Conservation (phyloP, 2,797 vertebrate species). For the Orestias chungarensis region DNA sequence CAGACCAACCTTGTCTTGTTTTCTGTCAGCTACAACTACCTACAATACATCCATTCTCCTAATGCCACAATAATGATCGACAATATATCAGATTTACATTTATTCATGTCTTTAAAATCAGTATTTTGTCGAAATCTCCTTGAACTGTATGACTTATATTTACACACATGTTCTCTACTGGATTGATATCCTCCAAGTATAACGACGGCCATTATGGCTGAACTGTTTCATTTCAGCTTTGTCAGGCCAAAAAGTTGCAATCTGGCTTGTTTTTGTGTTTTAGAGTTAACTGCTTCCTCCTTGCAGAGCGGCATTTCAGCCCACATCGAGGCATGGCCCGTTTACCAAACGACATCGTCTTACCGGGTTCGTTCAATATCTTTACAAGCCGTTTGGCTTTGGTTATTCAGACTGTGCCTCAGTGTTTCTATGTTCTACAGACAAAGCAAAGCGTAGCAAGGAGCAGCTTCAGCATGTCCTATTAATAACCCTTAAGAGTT, state of each 20-base stretch:
- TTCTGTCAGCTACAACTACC: background rate
- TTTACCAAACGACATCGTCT: background rate
- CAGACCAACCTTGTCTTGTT: background rate
- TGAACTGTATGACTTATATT: too few species aligned
- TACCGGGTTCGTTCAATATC: background rate
- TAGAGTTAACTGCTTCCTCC: background rate
- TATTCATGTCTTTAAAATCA: background rate
- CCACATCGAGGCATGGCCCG: background rate
- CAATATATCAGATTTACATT: background rate
- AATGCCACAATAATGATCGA: background rate
- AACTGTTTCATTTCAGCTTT: background rate
- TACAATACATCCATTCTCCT: background rate
- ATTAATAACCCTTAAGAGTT: conserved; percentile 37
- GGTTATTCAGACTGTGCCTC: background rate
- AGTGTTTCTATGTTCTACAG: conserved; percentile 24
- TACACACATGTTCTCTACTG: background rate
- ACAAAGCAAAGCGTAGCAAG: conserved; percentile 34
- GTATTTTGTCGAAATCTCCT: background rate
- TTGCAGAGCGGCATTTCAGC: background rate
- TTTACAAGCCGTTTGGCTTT: background rate
- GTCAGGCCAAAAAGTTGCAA: background rate
- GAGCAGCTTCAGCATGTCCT: conserved; percentile 22
- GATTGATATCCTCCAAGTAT: background rate
- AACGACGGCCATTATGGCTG: background rate
- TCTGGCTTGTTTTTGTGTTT: background rate